Percentiles rank a stretch among this genome's conserved stretches.
Conservation (phyloP, 2,797 vertebrate genomes). For the Trematomus bernacchii region DNA sequence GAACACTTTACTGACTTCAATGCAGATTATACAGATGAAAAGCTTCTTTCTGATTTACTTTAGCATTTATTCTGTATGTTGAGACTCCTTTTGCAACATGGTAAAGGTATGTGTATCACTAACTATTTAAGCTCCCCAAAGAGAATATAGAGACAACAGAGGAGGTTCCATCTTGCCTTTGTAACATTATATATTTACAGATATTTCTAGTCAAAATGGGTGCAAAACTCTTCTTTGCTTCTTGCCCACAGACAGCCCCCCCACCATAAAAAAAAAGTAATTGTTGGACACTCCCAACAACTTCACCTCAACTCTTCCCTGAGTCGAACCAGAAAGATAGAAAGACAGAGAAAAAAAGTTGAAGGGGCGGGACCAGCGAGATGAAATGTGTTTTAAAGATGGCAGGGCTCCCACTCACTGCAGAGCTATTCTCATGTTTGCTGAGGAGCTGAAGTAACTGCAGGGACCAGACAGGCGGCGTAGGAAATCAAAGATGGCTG, state of each 20-base stretch:
- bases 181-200: conserved; percentile 9
- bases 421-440: conserved; percentile 73
- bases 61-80: background rate
- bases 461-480: conserved; percentile 61
- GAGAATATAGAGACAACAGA: background rate
- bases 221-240: conserved; percentile 52
- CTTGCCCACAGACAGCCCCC: conserved; percentile 19
- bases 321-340: conserved; percentile 52
- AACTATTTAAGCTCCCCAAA: background rate
- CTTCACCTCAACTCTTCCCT: conserved; percentile 62
- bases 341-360: conserved; percentile 20
- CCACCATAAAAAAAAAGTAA: conserved; percentile 67
- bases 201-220: conserved; percentile 54
- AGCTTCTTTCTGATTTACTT: background rate
- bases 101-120: background rate
- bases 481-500: conserved; percentile 76
- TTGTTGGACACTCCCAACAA: conserved; percentile 68
- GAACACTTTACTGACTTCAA: background rate
- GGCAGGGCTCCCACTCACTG: conserved; percentile 75
- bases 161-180: background rate
- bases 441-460: conserved; percentile 55
- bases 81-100: background rate
- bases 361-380: conserved; percentile 66
- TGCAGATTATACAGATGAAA: background rate
- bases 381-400: conserved; percentile 85